A percentile compares a stretch with the other conserved stretches of the same genome.
These are phyloP conservation scores for Buceros bicornis DNA, from an alignment of 2,797 vertebrate species.

Conservation along the genomic window DNA sequence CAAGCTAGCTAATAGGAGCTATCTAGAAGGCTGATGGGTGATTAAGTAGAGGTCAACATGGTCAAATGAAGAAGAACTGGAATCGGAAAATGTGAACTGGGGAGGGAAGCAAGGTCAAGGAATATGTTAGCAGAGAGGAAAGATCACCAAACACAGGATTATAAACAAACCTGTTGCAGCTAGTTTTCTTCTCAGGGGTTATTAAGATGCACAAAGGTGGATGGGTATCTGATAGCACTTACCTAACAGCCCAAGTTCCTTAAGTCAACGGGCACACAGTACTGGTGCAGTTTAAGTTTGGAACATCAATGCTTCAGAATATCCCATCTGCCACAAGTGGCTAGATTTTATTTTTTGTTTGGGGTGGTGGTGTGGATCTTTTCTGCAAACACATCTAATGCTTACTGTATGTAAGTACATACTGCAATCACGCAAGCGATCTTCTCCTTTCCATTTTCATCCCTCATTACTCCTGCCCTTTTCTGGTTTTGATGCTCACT, in stretches of 20 bases:
- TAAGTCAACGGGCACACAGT: background rate
- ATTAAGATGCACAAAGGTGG: slow-evolving; percentile 7
- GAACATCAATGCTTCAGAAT: background rate
- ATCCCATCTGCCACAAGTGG: background rate
- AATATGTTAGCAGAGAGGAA: background rate
- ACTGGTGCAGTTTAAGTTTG: background rate
- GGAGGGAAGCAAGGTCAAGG: background rate
- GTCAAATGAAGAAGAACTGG: background rate
- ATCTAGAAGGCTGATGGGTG: background rate
- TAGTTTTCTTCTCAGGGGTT: background rate
- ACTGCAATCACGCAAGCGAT: background rate
- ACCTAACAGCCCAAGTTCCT: background rate
- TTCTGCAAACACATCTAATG: background rate
- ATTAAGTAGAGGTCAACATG: background rate
- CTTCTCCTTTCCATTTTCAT: background rate
- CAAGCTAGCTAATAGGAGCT: background rate
- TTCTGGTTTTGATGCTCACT: background rate
- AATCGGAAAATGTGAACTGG: background rate
- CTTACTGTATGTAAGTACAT: accelerated
- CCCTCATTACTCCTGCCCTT: background rate
- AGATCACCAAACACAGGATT: background rate
- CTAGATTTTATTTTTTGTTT: background rate
- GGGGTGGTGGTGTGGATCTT: too few species aligned
- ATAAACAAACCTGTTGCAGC: background rate
- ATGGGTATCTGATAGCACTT: background rate